Percentiles rank a stretch among this genome's conserved stretches.
Evolutionary conservation across 2,113 vertebrate genomes (phyloP).

Genomic region (Zosterops lateralis): DNA sequence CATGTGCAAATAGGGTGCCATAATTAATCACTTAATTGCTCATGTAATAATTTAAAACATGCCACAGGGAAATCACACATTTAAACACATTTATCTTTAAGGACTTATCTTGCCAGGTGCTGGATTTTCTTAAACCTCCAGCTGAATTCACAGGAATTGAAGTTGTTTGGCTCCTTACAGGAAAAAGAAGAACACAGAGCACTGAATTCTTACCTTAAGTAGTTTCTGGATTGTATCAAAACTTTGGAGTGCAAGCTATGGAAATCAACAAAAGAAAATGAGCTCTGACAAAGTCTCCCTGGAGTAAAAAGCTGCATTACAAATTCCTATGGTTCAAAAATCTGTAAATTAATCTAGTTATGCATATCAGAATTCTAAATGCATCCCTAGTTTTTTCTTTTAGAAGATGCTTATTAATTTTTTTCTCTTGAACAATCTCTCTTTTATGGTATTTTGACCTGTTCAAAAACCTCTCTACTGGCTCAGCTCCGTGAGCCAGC

Average conservation of each 20-base stretch:
- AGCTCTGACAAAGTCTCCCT: neutral
- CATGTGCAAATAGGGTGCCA: neutral
- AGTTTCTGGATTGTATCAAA: conserved; percentile 91
- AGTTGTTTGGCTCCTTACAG: neutral
- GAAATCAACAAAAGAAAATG: conserved; percentile 9
- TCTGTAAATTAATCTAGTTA: neutral
- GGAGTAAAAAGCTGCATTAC: neutral
- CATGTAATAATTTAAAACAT: conserved; percentile 12
- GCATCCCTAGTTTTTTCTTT: neutral
- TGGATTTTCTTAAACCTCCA: neutral
- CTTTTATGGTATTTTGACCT: neutral
- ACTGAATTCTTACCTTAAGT: conserved; percentile 77
- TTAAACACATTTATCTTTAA: conserved; percentile 19
- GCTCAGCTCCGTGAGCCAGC: neutral
- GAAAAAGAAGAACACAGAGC: neutral
- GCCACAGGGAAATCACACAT: neutral
- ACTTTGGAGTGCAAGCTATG: conserved; percentile 89
- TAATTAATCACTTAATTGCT: conserved; percentile 29
- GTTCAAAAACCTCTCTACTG: conserved; percentile 32
- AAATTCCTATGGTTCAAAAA: neutral
- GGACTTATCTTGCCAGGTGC: neutral
- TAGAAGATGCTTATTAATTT: neutral
- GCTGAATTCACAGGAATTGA: neutral
- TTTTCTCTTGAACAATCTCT: neutral
- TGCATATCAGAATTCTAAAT: neutral